A percentile compares a stretch with the other conserved stretches of the same genome.
Evolutionary conservation across 2,797 vertebrate genomes (phyloP).

Genomic region (Spheniscus humboldti): DNA sequence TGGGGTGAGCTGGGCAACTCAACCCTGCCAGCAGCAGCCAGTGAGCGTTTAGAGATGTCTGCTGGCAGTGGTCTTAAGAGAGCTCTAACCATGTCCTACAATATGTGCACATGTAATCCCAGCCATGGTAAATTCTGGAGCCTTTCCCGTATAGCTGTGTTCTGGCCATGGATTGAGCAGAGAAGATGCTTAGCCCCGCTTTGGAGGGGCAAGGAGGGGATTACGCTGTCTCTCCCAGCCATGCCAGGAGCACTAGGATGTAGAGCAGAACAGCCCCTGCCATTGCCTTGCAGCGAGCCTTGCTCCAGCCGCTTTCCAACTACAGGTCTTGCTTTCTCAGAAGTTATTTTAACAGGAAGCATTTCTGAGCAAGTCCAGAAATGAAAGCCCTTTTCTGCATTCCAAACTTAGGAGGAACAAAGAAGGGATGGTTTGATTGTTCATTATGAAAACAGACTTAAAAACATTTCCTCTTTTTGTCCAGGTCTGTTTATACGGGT

Average conservation of each 20-base stretch:
- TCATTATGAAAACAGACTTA: not conserved
- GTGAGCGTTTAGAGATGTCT: not conserved
- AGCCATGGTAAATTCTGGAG: not conserved
- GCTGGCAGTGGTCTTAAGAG: not conserved
- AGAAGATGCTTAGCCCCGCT: not conserved
- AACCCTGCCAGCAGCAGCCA: not conserved
- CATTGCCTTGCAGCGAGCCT: accelerated
- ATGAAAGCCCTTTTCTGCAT: not conserved
- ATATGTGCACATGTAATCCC: accelerated
- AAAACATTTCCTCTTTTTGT: not conserved
- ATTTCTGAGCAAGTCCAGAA: not conserved
- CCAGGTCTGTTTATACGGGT: not conserved
- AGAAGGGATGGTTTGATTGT: not conserved
- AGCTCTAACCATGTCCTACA: not conserved
- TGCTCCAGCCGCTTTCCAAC: not conserved
- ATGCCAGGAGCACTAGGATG: not conserved
- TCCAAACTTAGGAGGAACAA: not conserved
- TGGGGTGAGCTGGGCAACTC: not conserved
- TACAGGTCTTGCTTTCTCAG: accelerated
- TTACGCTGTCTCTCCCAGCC: accelerated
- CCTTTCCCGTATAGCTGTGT: not conserved
- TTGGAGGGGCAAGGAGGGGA: not conserved
- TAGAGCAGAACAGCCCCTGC: not conserved
- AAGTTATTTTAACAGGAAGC: not conserved
- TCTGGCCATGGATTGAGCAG: not conserved